Conservation (phyloP, 2,888 invertebrate genomes). For the Silvanus unidentatus region DNA sequence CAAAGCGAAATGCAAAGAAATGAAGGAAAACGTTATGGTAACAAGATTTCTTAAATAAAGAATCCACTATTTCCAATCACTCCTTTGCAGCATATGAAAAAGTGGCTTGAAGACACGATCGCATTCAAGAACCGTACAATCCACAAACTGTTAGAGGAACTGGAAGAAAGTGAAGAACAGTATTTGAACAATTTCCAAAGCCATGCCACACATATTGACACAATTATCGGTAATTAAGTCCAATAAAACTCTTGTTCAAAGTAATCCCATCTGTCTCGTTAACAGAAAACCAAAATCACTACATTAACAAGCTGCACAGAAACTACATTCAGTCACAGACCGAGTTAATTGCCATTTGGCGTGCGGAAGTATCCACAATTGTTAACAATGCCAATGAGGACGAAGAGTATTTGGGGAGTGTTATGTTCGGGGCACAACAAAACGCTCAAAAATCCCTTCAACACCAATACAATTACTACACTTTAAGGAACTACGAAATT, state of each 20-base stretch:
- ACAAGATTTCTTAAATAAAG: conserved; percentile 7
- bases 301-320: conserved; percentile 44
- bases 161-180: conserved; percentile 67
- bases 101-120: conserved; percentile 57
- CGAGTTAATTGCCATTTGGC: conserved; percentile 49
- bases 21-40: conserved; percentile 63
- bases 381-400: conserved; percentile 44
- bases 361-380: conserved; percentile 51
- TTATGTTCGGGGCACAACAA: conserved; percentile 41
- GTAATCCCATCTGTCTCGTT: background rate
- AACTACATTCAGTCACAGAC: conserved; percentile 51
- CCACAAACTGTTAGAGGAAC: conserved; percentile 55
- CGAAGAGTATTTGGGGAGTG: conserved; percentile 41
- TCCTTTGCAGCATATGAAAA: conserved; percentile 49
- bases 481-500: conserved; percentile 46
- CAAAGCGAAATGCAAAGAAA: conserved; percentile 68
- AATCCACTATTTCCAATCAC: background rate
- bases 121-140: conserved; percentile 65
- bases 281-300: conserved; percentile 48
- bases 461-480: conserved; percentile 25
- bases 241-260: background rate
- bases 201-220: conserved; percentile 65
- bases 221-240: conserved; percentile 56
- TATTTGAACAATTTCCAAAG: conserved; percentile 67
- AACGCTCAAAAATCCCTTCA: conserved; percentile 16